Evolutionary conservation across 2,888 invertebrate genomes (phyloP), one percentile per base, ranked within the genome.

Genomic region (Brachypalpus laphriformis): DNA sequence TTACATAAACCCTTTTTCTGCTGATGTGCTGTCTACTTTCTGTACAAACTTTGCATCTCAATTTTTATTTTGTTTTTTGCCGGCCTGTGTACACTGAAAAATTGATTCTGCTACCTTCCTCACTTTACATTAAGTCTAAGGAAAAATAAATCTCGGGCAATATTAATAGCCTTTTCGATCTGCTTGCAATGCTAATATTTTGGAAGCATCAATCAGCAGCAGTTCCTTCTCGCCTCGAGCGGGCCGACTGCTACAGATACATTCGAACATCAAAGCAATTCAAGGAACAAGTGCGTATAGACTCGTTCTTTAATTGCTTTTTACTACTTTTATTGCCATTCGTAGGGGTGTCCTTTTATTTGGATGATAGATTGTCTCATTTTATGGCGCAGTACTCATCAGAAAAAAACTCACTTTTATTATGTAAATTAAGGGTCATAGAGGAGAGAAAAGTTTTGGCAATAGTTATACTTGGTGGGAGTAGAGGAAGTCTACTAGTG

Each of bases 1-100:
- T 71, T 71, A 76, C 76, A 63, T 70, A 82, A 75, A 70, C 75
- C 77, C 82, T 66, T 82, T 70, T 63, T 59, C 34, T 20, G 14
- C 37, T 45, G 7, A 22, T 16, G 3, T 51, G 34, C 18, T 28
- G 18, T 45, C 11, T 57, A 28, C 40, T 57, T 80, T 31, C 18
- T 72, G 57, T 57, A 54, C 45, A 20, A 51, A 34, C 14, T 49
- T 16, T 28, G 37, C 11, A 11, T 49, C 34, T 18, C 9, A 18
- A 49, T 51, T 14, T 61, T 25, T 22, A 20, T 18, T 54, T 28
- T 28, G 14, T n/a, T 47, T 16, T 42, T 59, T 25, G 37, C 14
- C 11, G 28, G 28, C n/a, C n/a, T 28, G 37, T 63, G 47, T 45
- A 42, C 61, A 42, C 9, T 42, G 25, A 42, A 61, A 61, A 42